Conservation (phyloP, 1,140 invertebrate genomes). For the Apis laboriosa region DNA sequence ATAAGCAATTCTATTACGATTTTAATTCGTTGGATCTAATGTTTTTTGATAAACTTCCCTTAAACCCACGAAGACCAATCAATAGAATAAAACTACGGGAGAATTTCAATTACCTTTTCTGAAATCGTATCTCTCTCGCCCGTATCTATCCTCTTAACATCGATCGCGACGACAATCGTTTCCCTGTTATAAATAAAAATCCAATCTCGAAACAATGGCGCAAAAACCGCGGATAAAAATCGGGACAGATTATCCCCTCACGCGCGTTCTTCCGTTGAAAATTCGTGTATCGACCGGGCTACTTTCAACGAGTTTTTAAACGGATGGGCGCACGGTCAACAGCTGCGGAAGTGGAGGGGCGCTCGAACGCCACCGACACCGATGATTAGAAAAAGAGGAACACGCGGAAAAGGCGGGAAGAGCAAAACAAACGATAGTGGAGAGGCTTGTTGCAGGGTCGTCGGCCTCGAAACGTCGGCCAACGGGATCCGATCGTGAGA, state of each 20-base stretch:
- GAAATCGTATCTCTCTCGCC: neutral
- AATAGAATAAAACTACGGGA: neutral
- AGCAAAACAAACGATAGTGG: constrained; percentile 24
- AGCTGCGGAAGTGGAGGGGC: neutral
- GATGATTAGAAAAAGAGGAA: constrained; percentile 25
- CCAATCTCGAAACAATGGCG: neutral
- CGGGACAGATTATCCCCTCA: constrained; percentile 1
- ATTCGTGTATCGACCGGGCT: neutral
- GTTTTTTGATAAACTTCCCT: neutral
- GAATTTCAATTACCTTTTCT: neutral
- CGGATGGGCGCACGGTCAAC: constrained; percentile 2
- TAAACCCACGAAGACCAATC: neutral
- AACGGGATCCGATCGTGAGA: constrained; percentile 35
- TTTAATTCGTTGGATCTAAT: neutral
- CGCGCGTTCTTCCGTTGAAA: neutral
- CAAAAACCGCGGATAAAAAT: constrained; percentile 12
- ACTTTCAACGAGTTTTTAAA: constrained; percentile 29
- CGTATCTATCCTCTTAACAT: neutral
- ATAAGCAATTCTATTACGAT: neutral
- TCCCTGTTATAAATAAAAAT: constrained; percentile 27
- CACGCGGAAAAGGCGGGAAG: neutral
- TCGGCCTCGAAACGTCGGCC: constrained; percentile 32
- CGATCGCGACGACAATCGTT: neutral
- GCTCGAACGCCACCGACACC: neutral
- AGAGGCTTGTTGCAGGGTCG: constrained; percentile 7